These are phyloP conservation scores for Bovichtus variegatus DNA, from an alignment of 2,797 vertebrate species.

Conservation along the genomic window DNA sequence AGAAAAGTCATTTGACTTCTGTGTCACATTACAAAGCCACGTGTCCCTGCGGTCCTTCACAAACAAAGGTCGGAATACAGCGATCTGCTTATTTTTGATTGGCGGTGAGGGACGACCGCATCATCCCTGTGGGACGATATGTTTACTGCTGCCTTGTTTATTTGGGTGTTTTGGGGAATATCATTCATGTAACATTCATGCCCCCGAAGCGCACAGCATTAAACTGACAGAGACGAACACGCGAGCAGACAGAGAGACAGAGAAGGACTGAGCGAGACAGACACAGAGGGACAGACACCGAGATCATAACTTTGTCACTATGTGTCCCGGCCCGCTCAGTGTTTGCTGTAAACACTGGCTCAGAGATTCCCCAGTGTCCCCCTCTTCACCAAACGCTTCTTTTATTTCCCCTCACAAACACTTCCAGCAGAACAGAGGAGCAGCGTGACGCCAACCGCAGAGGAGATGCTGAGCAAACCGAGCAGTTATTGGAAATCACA, in stretches of 20 bases:
- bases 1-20: constrained; percentile 19
- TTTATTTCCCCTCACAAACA: constrained; percentile 68
- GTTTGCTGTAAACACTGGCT: constrained; percentile 64
- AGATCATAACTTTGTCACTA: constrained; percentile 47
- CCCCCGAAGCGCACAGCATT: constrained; percentile 33
- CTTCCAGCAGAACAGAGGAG: constrained; percentile 66
- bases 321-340: constrained; percentile 33
- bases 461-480: constrained; percentile 63
- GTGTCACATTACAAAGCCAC: constrained; percentile 32
- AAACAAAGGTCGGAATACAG: constrained; percentile 55
- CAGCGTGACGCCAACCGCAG: constrained; percentile 54
- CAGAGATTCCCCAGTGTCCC: constrained; percentile 61
- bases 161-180: constrained; percentile 51
- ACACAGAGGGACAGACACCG: constrained; percentile 31
- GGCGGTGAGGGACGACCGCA: constrained; percentile 35
- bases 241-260: constrained; percentile 44
- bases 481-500: constrained; percentile 64
- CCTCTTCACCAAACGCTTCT: constrained; percentile 34
- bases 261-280: constrained; percentile 21
- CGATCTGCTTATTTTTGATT: constrained; percentile 42
- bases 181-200: constrained; percentile 52
- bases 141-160: constrained; percentile 51
- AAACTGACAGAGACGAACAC: constrained; percentile 56
- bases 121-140: constrained; percentile 28
- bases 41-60: constrained; percentile 42